Percentiles rank a stretch among this genome's conserved stretches.
Conservation (phyloP, 2,797 vertebrate species). For the Crocidura indochinensis region DNA sequence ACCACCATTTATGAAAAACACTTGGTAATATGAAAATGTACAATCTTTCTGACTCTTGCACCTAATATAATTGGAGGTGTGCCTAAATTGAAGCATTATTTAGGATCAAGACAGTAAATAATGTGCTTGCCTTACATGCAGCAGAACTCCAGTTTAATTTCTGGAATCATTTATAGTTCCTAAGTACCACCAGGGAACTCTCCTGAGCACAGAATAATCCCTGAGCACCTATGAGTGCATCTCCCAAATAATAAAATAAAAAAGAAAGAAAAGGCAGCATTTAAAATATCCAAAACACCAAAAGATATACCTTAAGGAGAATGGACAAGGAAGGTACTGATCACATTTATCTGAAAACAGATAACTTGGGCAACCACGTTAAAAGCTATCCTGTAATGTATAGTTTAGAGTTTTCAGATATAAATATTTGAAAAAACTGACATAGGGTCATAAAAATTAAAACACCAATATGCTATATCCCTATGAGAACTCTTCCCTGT, state of each 20-base stretch:
- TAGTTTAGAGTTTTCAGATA: background rate
- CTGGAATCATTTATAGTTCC: no score
- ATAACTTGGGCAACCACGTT: background rate
- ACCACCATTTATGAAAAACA: background rate
- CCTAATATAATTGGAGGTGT: background rate
- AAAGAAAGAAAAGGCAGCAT: background rate
- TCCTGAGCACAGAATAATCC: no score
- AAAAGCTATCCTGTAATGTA: background rate
- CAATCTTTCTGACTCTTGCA: background rate
- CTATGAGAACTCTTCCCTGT: background rate
- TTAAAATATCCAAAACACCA: conserved; percentile 31
- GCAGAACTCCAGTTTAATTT: no score
- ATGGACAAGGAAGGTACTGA: background rate
- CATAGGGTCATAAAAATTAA: conserved; percentile 13
- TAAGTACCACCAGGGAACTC: no score
- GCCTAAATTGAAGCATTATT: conserved; percentile 16
- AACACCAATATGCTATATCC: background rate
- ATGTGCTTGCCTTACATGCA: no score
- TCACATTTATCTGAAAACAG: background rate
- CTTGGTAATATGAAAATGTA: conserved; percentile 1
- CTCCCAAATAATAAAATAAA: no score
- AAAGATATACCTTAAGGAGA: background rate
- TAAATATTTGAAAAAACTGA: background rate
- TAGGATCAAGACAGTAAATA: no score
- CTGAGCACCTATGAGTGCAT: no score